Base-by-base conservation (phyloP, 1,140 invertebrate species). In the Pseudoatta argentina region DNA sequence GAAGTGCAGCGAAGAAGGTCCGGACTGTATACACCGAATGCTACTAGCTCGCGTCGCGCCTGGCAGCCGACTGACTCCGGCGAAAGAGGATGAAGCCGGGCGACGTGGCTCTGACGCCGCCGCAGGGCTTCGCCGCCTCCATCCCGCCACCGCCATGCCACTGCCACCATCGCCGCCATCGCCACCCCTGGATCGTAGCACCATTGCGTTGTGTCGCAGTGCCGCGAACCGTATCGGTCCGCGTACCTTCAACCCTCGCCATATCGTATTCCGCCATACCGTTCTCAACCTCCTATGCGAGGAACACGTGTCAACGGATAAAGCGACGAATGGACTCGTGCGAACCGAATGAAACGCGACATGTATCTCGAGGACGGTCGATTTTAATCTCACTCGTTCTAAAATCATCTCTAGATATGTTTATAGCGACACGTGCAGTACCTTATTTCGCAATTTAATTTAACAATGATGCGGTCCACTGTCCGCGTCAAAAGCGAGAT, bases 1-100 rank as follows among this genome's bases (percentile, higher is more conserved):
- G 86, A 91, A 53, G 59, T 69, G 78, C 24, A 63, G 57, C 89
- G 89, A 89, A 69, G 51, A 57, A 63, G 79, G 27, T 27, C 30
- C 14, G 18, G 16, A 39, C 8, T 34, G 24, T 61, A 10, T 2
- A 48, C 34, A 34, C 39, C 86, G 75, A 66, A 30, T 51, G 85
- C 57, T 30, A 86, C 77, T 67, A 14, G 24, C 77, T 85, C 83
- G 64, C 66, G 76, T 77, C 89, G 53, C 88, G 90, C 88, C 89
- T 91, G 75, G 85, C 86, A 89, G 86, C 85, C 88, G 87, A 93
- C 92, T 93, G 91, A 87, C 88, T 88, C 85, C 81, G 91, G 72
- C 85, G 34, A 67, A 55, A 57, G 78, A 73, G 79, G 67, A 82
- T 59, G 79, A 81, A 88, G 82, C 87, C 72, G 78, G 66, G 76